phyloP scores from a whole-genome alignment of 2,888 invertebrate species.

The Chloromyia formosa region DNA sequence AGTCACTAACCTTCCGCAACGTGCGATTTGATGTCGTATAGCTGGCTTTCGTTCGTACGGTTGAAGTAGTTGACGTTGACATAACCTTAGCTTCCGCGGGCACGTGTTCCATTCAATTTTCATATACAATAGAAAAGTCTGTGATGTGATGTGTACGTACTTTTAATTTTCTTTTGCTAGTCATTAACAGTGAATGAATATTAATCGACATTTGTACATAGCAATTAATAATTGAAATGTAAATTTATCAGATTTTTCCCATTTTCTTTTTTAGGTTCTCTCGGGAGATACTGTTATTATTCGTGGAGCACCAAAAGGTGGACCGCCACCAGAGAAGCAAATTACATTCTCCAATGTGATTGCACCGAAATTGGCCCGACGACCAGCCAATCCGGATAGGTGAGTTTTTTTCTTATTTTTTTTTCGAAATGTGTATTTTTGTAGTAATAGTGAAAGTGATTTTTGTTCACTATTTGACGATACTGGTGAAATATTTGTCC shows the following conservation, averaged over 20 bases:
- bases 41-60: neutral
- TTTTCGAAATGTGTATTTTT: neutral
- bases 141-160: neutral
- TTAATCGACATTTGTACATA: neutral
- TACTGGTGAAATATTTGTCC: too few species aligned
- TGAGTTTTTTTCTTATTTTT: slow-evolving; percentile 42
- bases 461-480: too few species aligned
- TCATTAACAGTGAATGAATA: neutral
- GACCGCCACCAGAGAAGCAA: slow-evolving; percentile 92
- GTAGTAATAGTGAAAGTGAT: too few species aligned
- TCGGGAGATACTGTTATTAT: slow-evolving; percentile 97
- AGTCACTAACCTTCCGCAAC: slow-evolving; percentile 31
- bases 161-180: neutral
- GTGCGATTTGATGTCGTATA: neutral
- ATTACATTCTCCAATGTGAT: slow-evolving; percentile 89
- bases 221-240: neutral
- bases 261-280: slow-evolving; percentile 73
- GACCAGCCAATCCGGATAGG: slow-evolving; percentile 66
- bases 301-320: slow-evolving; percentile 80
- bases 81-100: slow-evolving; percentile 4
- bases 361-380: slow-evolving; percentile 89
- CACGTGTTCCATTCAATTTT: slow-evolving; percentile 1
- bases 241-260: slow-evolving; percentile 10
- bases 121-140: neutral
- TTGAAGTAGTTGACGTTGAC: neutral